Evolutionary conservation across 2,113 vertebrate species (phyloP), one percentile per base, ranked within the genome.

Genomic region (Physeter macrocephalus): DNA sequence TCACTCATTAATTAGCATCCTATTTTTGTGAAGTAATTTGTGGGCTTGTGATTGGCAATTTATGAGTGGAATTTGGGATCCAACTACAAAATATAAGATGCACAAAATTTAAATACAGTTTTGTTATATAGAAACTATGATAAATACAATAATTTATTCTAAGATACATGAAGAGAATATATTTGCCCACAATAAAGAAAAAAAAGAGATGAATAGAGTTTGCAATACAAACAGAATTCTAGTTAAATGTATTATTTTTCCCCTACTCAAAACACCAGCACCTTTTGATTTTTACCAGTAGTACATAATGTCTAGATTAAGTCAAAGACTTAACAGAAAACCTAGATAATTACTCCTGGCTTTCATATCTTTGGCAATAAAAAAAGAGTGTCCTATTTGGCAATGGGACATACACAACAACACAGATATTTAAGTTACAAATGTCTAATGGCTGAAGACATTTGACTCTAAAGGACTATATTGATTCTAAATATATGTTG

Each of bases 181-280:
- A 23, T 17, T 89, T 82, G 7, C 8, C 8, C 8, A 69, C 43
- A 94, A 54, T 25, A 59, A 81, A n/a, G n/a, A 61, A 71, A 64
- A 93, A 88, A 67, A 74, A 36, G 9, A 67, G 9, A 8, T 59
- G 54, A 62, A 13, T 78, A 29, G 20, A 74, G 23, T 80, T 54
- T 88, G 12, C 18, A 92, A 88, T 83, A 66, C 6, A 85, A 94
- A 78, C 2, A 39, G 6, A 94, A 90, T 81, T 93, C 29, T 64
- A 77, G 46, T 74, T 88, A 94, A 96, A 29, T n/a, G 36, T 81
- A 84, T 72, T 77, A 92, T 87, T 67, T 95, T 92, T 31, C 27
- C n/a, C 3, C 8, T 66, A 36, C 31, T 88, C 23, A 83, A 80
- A 95, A 87, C 14, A 57, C 11, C 21, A 64, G 36, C 6, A 9